phyloP scores from a whole-genome alignment of 2,797 vertebrate species.

The Tympanoctomys barrerae region DNA sequence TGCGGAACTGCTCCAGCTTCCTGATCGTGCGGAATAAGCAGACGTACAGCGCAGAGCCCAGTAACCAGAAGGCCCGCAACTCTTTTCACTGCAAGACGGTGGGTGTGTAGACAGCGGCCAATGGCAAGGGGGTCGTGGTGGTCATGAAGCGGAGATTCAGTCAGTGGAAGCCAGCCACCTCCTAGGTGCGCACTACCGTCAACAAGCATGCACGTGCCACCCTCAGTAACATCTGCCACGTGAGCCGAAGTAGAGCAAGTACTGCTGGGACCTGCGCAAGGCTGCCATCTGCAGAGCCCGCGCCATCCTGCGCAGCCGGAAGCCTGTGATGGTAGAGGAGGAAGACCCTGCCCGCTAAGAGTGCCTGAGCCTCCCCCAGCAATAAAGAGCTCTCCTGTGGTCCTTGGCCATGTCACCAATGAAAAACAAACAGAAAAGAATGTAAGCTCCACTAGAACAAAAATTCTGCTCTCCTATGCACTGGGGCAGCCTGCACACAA shows the following conservation, averaged over 20 bases:
- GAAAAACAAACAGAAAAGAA: too few species aligned
- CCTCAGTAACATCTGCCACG: slow-evolving; percentile 94
- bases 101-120: slow-evolving; percentile 94
- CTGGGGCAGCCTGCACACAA: not conserved
- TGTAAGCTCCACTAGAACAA: not conserved
- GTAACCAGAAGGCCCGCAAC: slow-evolving; percentile 88
- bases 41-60: too few species aligned
- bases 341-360: too few species aligned
- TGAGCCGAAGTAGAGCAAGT: slow-evolving; percentile 94
- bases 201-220: slow-evolving; percentile 96
- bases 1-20: too few species aligned
- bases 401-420: too few species aligned
- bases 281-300: slow-evolving; percentile 90
- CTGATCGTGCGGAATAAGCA: too few species aligned
- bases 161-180: slow-evolving; percentile 92
- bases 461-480: not conserved
- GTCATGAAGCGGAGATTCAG: slow-evolving; percentile 94
- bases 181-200: slow-evolving; percentile 94
- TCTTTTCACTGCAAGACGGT: slow-evolving; percentile 95
- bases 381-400: too few species aligned
- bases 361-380: too few species aligned
- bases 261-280: slow-evolving; percentile 95
- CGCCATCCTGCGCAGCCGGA: too few species aligned
- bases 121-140: slow-evolving; percentile 94
- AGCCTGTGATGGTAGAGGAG: too few species aligned